Base-by-base conservation (phyloP, 2,888 invertebrate genomes). In the Hypsopygia costalis region DNA sequence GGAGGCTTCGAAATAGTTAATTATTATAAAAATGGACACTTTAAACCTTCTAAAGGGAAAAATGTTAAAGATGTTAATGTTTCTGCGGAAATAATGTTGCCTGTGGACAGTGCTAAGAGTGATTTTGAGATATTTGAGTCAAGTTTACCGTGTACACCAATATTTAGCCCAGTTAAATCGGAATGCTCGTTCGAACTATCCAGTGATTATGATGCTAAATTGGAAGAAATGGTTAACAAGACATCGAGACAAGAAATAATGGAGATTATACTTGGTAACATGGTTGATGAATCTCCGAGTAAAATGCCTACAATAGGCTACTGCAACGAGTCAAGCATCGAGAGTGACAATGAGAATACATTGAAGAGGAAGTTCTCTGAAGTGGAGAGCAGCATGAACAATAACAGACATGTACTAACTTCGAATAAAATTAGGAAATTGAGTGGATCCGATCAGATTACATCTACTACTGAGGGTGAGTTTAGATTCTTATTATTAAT, bases 181-280 rank as follows among this genome's bases (percentile, higher is more conserved):
- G 87, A 87, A 51, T 86, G 83, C 41, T 87, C 87, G 0, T 86
- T 87, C 21, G 88, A 88, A 36, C 36, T 88, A 1, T 76, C 78
- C 0, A 82, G 72, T 41, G 88, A 89, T 60, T 88, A 87, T 40
- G 80, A 83, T 54, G 71, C 81, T 1, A 85, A 78, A 58, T 67
- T 89, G 41, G 73, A 86, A 53, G 86, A 89, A 38, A 85, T 81
- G 77, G 79, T 89, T 0, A 82, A 78, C 11, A 83, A 76, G 34
- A 81, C 88, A 10, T 87, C 89, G 0, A 59, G 85, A 7, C 78
- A 85, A 54, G 75, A 90, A 63, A 83, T 90, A 1, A 80, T 90
- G 85, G 88, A 90, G 41, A 89, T 90, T 8, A 90, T 90, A 49
- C 72, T 90, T 10, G 89, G 89, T n/a, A 76, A 65, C 21, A 59